These are phyloP conservation scores for Takifugu ocellatus DNA, from an alignment of 2,797 vertebrate genomes.

Conservation along the genomic window DNA sequence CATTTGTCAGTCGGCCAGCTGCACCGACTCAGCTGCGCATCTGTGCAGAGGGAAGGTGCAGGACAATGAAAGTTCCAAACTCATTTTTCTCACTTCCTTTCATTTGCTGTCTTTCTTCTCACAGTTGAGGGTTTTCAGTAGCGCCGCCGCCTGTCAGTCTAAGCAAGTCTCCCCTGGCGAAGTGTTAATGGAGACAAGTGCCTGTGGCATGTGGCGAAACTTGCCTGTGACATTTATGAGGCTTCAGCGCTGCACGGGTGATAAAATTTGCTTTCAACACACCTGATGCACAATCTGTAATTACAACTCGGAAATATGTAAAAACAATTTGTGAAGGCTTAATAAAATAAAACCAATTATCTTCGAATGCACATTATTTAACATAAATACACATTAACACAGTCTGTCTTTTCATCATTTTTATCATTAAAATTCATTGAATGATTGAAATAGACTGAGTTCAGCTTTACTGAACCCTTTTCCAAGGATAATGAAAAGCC, in stretches of 20 bases:
- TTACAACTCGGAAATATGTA: no score
- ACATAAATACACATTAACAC: no score
- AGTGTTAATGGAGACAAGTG: slow-evolving; percentile 65
- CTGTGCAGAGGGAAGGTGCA: slow-evolving; percentile 75
- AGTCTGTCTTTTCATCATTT: no score
- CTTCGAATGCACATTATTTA: no score
- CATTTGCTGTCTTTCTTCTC: slow-evolving; percentile 61
- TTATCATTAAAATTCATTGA: no score
- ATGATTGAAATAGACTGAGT: no score
- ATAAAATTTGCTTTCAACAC: slow-evolving; percentile 56
- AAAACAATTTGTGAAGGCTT: no score
- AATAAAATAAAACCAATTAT: no score
- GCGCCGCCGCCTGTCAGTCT: slow-evolving; percentile 66
- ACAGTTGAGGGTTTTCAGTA: slow-evolving; percentile 59
- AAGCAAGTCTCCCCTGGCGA: slow-evolving; percentile 56
- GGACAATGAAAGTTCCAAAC: slow-evolving; percentile 83
- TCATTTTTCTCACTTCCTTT: slow-evolving; percentile 83
- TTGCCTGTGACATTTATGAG: slow-evolving; percentile 65
- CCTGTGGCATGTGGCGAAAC: slow-evolving; percentile 68
- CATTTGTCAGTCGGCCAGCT: slow-evolving; percentile 90
- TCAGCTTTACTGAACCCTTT: no score
- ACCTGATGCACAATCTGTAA: slow-evolving; percentile 36
- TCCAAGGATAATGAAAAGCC: no score
- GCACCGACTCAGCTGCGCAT: slow-evolving; percentile 83
- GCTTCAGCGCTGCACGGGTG: slow-evolving; percentile 48